Evolutionary conservation across 2,797 vertebrate species (phyloP).

Genomic region (Pogonophryne albipinna): DNA sequence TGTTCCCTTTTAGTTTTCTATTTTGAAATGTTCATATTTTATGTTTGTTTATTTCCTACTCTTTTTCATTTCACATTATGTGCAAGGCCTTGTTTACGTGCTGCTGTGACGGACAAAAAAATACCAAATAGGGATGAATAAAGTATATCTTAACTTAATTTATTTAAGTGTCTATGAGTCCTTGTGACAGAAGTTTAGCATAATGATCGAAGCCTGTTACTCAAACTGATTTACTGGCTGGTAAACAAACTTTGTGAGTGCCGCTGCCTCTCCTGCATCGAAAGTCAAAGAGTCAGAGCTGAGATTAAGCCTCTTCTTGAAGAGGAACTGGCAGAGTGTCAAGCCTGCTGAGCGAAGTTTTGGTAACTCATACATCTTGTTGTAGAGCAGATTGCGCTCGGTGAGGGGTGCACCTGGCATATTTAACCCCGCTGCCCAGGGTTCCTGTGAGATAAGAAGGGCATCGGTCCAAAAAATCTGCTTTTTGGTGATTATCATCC

Average conservation of each 20-base stretch:
- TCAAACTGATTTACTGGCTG: constrained; percentile 39
- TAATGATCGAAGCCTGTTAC: constrained; percentile 43
- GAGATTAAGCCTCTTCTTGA: constrained; percentile 64
- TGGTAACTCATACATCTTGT: constrained; percentile 61
- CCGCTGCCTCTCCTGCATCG: constrained; percentile 49
- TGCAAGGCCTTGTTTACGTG: too few species aligned
- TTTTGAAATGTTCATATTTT: too few species aligned
- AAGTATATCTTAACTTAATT: too few species aligned
- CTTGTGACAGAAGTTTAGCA: constrained; percentile 28
- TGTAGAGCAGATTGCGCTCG: constrained; percentile 69
- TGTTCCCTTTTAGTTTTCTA: too few species aligned
- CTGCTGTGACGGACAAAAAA: too few species aligned
- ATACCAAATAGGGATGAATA: too few species aligned
- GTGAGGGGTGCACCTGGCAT: constrained; percentile 68
- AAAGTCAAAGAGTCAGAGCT: constrained; percentile 55
- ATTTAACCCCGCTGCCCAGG: constrained; percentile 58
- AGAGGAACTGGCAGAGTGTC: constrained; percentile 56
- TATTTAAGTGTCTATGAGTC: constrained; percentile 33
- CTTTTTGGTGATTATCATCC: constrained; percentile 47
- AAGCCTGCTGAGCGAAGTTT: constrained; percentile 51
- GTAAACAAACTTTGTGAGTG: constrained; percentile 52
- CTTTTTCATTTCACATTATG: too few species aligned
- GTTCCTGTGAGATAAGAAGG: constrained; percentile 60
- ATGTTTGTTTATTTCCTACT: too few species aligned
- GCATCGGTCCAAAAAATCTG: constrained; percentile 50